Conservation (phyloP, 2,888 invertebrate genomes). For the Agrypnus murinus region DNA sequence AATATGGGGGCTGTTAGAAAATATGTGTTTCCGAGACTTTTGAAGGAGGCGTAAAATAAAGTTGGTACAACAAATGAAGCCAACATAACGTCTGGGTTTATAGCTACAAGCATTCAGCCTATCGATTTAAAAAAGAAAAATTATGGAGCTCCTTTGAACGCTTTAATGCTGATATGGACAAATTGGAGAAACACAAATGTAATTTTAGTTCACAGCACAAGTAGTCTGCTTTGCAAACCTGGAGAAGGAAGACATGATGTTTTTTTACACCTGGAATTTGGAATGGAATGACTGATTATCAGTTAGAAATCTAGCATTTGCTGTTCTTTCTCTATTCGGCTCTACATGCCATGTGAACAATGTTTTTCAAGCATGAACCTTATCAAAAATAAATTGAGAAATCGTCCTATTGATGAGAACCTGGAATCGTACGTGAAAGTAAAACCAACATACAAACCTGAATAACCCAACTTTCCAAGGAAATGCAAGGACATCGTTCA, state of each 20-base stretch:
- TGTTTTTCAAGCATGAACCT: constrained; percentile 3
- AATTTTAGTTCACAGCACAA: constrained; percentile 54
- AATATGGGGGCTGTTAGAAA: too few relatives aligned
- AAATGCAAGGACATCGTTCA: constrained; percentile 53
- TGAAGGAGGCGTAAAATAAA: too few relatives aligned
- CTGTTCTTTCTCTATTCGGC: constrained; percentile 52
- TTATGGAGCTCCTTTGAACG: constrained; percentile 59
- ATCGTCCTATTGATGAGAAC: constrained; percentile 56
- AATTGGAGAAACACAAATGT: constrained; percentile 61
- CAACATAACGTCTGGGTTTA: too few relatives aligned
- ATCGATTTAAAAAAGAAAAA: constrained; percentile 59
- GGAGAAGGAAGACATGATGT: constrained; percentile 51
- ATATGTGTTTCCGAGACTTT: too few relatives aligned
- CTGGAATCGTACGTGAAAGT: constrained; percentile 56
- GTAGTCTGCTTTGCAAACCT: constrained; percentile 57
- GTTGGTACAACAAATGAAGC: too few relatives aligned
- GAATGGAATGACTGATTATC: too few relatives aligned
- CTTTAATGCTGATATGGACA: constrained; percentile 67
- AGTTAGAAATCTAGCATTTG: constrained; percentile 56
- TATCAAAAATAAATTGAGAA: constrained; percentile 28
- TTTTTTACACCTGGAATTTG: too few relatives aligned
- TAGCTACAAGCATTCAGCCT: too few relatives aligned
- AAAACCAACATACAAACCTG: constrained; percentile 54
- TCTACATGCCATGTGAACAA: constrained; percentile 46
- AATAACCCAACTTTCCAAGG: constrained; percentile 53